A percentile compares a stretch with the other conserved stretches of the same genome.
Conservation (phyloP, 1,140 invertebrate species). For the Drosophila tani region DNA sequence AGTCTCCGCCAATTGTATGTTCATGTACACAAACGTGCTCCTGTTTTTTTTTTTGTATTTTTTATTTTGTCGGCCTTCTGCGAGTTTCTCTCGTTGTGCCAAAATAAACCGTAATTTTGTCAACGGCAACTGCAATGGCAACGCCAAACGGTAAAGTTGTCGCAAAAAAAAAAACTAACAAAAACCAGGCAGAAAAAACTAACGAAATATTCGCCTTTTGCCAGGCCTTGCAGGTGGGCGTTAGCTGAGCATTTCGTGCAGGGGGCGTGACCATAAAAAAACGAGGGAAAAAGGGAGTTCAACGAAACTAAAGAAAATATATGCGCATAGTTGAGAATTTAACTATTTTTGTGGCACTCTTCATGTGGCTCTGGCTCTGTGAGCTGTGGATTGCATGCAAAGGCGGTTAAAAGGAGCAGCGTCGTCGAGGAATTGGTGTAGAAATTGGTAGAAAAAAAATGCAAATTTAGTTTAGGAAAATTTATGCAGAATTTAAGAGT, state of each 20-base stretch:
- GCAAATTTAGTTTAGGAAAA: neutral
- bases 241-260: slow-evolving; percentile 21
- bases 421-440: neutral
- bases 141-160: slow-evolving; percentile 36
- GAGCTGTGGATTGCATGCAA: slow-evolving; percentile 7
- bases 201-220: slow-evolving; percentile 8
- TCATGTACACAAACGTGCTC: slow-evolving; percentile 14
- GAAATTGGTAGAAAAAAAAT: slow-evolving; percentile 2
- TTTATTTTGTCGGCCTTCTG: slow-evolving; percentile 12
- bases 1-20: slow-evolving; percentile 13
- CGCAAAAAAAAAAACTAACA: slow-evolving; percentile 15
- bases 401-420: slow-evolving; percentile 14
- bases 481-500: slow-evolving; percentile 10
- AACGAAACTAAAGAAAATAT: slow-evolving; percentile 39
- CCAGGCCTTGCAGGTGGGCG: slow-evolving; percentile 31
- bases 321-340: slow-evolving; percentile 40
- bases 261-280: slow-evolving; percentile 38
- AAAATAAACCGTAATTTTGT: slow-evolving; percentile 59
- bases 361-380: slow-evolving; percentile 8
- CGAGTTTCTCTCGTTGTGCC: slow-evolving; percentile 16
- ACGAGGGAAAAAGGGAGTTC: slow-evolving; percentile 35
- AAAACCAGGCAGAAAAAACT: neutral
- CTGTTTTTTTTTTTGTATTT: slow-evolving; percentile 5
- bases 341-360: slow-evolving; percentile 10
- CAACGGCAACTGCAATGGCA: slow-evolving; percentile 43